Percentiles rank a stretch among this genome's conserved stretches.
phyloP scores from a whole-genome alignment of 2,797 vertebrate genomes.

The Amblyopsis hoosieri region DNA sequence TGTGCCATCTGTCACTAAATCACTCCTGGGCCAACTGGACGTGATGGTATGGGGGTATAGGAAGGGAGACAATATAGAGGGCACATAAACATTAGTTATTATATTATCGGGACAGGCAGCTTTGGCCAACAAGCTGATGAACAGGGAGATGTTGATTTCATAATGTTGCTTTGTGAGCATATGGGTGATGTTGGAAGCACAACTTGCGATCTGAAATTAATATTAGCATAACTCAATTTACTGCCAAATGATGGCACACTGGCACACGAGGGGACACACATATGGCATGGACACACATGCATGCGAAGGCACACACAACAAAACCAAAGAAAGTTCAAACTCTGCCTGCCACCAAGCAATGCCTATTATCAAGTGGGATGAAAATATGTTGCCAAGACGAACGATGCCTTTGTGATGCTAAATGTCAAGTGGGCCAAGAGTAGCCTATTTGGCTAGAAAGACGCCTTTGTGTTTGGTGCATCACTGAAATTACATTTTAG shows the following conservation, averaged over 20 bases:
- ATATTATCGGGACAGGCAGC: constrained; percentile 30
- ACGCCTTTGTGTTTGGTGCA: too few species aligned
- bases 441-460: too few species aligned
- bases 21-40: constrained; percentile 48
- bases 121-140: constrained; percentile 48
- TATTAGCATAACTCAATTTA: constrained; percentile 57
- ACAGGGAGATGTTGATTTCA: constrained; percentile 60
- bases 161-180: constrained; percentile 58
- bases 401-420: too few species aligned
- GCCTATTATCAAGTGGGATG: too few species aligned
- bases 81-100: constrained; percentile 22
- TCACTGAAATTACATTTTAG: not conserved
- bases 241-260: constrained; percentile 48
- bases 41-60: constrained; percentile 23
- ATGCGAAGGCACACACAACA: not conserved
- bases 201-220: constrained; percentile 47
- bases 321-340: too few species aligned
- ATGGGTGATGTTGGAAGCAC: constrained; percentile 37
- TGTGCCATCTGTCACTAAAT: constrained; percentile 60
- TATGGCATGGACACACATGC: constrained; percentile 13
- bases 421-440: too few species aligned
- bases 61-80: constrained; percentile 1
- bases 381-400: too few species aligned
- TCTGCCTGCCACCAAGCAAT: too few species aligned
- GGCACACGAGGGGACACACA: constrained; percentile 45